Conservation (phyloP, 2,113 vertebrate species). For the Leucosticte australis region DNA sequence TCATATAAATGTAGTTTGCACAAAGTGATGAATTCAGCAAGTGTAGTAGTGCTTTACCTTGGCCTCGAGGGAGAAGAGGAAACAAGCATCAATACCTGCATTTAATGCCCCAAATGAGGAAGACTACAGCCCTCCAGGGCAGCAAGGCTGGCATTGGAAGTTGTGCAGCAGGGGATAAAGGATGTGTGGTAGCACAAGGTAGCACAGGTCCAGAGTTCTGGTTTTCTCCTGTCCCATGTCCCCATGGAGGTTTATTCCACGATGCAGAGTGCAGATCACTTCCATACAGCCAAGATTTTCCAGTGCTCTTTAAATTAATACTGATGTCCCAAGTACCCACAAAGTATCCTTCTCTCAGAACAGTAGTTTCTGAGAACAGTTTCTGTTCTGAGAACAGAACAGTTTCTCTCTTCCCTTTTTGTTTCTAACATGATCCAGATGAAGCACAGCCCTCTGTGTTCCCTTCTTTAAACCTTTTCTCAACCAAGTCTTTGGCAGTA, state of each 20-base stretch:
- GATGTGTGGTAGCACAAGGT: neutral
- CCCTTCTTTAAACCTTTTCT: neutral
- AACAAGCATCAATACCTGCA: neutral
- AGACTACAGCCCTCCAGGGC: neutral
- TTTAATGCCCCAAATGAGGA: neutral
- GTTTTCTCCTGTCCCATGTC: neutral
- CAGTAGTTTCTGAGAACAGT: too few relatives aligned
- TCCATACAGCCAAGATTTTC: neutral
- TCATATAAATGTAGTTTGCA: conserved; percentile 24
- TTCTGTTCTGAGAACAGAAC: too few relatives aligned
- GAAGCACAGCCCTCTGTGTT: neutral
- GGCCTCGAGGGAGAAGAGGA: neutral
- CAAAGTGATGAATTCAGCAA: conserved; percentile 11
- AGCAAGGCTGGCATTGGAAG: neutral
- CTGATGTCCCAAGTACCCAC: neutral
- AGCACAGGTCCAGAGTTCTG: neutral
- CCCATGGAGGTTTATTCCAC: neutral
- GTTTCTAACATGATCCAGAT: neutral
- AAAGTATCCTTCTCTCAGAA: neutral
- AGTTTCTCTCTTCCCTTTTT: neutral
- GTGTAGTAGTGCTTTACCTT: neutral
- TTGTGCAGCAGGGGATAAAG: neutral
- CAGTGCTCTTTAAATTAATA: neutral
- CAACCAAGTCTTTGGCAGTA: neutral
- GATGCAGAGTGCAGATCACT: neutral